These are phyloP conservation scores for Urocolius indicus DNA, from an alignment of 2,113 vertebrate species.

Conservation along the genomic window DNA sequence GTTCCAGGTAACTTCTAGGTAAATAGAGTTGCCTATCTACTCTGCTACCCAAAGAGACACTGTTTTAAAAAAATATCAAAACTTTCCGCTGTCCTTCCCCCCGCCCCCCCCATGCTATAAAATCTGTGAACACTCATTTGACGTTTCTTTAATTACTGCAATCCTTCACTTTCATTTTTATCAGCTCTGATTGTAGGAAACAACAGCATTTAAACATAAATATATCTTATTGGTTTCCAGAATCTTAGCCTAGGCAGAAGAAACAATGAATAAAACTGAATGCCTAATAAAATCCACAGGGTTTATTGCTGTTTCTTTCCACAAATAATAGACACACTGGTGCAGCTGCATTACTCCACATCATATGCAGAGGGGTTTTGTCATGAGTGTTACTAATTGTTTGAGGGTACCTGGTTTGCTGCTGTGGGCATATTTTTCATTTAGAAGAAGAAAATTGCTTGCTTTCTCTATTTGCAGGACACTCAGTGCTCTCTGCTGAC, in stretches of 20 bases:
- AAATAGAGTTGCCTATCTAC: neutral
- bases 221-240: neutral
- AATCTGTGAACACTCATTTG: neutral
- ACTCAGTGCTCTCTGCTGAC: constrained; percentile 63
- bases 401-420: neutral
- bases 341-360: neutral
- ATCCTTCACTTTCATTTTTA: neutral
- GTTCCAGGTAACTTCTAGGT: constrained; percentile 40
- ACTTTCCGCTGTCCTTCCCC: neutral
- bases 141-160: neutral
- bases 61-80: neutral
- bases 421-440: constrained; percentile 47
- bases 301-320: neutral
- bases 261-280: neutral
- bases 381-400: constrained; percentile 48
- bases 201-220: neutral
- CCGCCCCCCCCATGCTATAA: neutral
- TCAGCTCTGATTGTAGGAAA: neutral
- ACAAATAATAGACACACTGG: neutral
- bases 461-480: constrained; percentile 36
- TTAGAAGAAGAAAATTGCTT: constrained; percentile 10
- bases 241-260: neutral
- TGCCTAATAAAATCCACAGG: neutral
- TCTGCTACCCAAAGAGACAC: constrained; percentile 18
- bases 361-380: constrained; percentile 8